Evolutionary conservation across 1,140 invertebrate species (phyloP).

Genomic region (Musca vetustissima): DNA sequence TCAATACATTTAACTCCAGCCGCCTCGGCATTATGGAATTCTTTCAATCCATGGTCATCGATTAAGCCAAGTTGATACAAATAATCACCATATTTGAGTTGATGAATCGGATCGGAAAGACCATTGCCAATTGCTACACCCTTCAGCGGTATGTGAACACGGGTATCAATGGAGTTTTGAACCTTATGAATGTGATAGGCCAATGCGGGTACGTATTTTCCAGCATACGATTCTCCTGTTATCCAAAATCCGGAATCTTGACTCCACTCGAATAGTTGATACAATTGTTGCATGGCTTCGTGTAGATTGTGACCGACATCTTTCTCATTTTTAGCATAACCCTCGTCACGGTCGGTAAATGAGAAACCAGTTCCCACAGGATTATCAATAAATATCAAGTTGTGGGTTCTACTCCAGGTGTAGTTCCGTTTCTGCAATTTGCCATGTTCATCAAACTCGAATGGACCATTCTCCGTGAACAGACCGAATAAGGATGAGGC

Average conservation of each 20-base stretch:
- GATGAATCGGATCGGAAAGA: slow-evolving; percentile 77
- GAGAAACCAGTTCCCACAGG: slow-evolving; percentile 83
- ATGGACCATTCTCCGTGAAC: slow-evolving; percentile 82
- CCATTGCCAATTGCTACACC: slow-evolving; percentile 86
- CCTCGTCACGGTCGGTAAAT: slow-evolving; percentile 66
- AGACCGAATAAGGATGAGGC: slow-evolving; percentile 77
- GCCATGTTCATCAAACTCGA: slow-evolving; percentile 63
- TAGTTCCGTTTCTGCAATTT: slow-evolving; percentile 63
- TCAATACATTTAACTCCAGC: slow-evolving; percentile 63
- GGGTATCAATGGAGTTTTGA: slow-evolving; percentile 57
- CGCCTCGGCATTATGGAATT: slow-evolving; percentile 65
- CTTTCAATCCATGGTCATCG: slow-evolving; percentile 65
- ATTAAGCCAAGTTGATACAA: slow-evolving; percentile 80
- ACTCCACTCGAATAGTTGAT: slow-evolving; percentile 70
- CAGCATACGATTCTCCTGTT: slow-evolving; percentile 86
- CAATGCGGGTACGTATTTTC: slow-evolving; percentile 81
- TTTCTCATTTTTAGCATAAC: slow-evolving; percentile 67
- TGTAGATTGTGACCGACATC: slow-evolving; percentile 70
- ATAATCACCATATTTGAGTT: slow-evolving; percentile 77
- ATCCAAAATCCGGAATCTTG: slow-evolving; percentile 72
- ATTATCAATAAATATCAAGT: slow-evolving; percentile 84
- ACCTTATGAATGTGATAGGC: slow-evolving; percentile 73
- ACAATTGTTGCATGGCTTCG: slow-evolving; percentile 70
- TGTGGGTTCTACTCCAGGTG: slow-evolving; percentile 74
- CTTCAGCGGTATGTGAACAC: slow-evolving; percentile 62